phyloP scores from a whole-genome alignment of 92 coral and sea anemone species.

The Muricea muricata region DNA sequence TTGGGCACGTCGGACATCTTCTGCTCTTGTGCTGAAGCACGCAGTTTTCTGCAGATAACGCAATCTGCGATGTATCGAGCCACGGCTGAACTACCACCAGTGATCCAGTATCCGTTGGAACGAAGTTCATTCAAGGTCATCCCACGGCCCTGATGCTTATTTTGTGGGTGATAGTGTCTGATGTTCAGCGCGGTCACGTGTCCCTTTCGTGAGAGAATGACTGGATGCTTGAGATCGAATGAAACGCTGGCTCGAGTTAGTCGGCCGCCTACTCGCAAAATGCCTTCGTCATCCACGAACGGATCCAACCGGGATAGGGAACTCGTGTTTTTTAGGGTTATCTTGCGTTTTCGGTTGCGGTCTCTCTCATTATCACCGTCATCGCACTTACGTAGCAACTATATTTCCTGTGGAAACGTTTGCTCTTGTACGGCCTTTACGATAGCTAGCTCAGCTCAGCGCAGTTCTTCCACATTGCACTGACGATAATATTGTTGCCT shows the following conservation, averaged over 20 bases:
- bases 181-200: slow-evolving; percentile 16
- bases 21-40: neutral
- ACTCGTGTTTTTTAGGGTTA: neutral
- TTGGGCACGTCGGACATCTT: slow-evolving; percentile 51
- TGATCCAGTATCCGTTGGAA: slow-evolving; percentile 70
- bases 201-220: slow-evolving; percentile 35
- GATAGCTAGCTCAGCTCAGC: slow-evolving; percentile 35
- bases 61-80: slow-evolving; percentile 32
- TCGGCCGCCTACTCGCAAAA: slow-evolving; percentile 43
- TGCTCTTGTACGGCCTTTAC: slow-evolving; percentile 43
- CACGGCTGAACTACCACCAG: slow-evolving; percentile 41
- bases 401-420: slow-evolving; percentile 30
- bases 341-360: neutral
- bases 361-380: neutral
- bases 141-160: slow-evolving; percentile 67
- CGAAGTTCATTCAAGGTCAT: slow-evolving; percentile 68
- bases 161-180: slow-evolving; percentile 26
- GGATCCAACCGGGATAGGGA: slow-evolving; percentile 39
- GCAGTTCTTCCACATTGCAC: slow-evolving; percentile 41
- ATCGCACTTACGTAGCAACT: neutral
- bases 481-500: too few relatives aligned
- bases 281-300: slow-evolving; percentile 25
- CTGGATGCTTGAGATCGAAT: slow-evolving; percentile 40
- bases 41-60: slow-evolving; percentile 20
- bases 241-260: slow-evolving; percentile 30